Conservation (phyloP, 2,888 invertebrate genomes). For the Glyphotaelius pellucidus region DNA sequence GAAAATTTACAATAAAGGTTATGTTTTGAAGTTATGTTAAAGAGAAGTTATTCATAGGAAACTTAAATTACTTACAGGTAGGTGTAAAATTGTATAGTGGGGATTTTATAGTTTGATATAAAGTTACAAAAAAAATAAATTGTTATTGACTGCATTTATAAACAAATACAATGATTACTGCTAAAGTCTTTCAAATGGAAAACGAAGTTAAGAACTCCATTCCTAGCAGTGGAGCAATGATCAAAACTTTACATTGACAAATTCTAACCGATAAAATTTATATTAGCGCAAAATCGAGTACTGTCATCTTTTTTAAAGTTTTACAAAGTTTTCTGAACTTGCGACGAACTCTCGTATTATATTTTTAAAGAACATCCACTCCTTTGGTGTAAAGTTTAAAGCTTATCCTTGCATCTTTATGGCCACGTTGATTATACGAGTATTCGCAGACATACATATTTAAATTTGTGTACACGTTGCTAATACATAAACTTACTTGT, state of each 20-base stretch:
- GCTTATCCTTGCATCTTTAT: neutral
- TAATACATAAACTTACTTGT: neutral
- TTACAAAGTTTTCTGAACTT: neutral
- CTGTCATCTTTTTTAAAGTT: neutral
- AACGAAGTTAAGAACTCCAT: neutral
- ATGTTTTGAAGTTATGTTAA: too few species aligned
- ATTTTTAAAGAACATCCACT: neutral
- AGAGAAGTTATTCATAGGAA: too few species aligned
- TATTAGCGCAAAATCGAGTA: neutral
- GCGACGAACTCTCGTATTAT: neutral
- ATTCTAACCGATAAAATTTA: neutral
- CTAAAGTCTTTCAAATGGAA: neutral
- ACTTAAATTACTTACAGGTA: too few species aligned
- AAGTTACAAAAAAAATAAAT: too few species aligned
- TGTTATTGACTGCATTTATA: too few species aligned
- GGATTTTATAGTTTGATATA: too few species aligned
- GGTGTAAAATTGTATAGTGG: too few species aligned
- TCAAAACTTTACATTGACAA: neutral
- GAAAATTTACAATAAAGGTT: too few species aligned
- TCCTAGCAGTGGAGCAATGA: neutral
- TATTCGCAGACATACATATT: neutral
- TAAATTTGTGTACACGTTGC: neutral
- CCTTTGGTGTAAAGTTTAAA: neutral
- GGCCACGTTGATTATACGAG: neutral
- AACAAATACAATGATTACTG: too few species aligned